phyloP scores from a whole-genome alignment of 2,888 invertebrate species.

The Tribolium freemani region DNA sequence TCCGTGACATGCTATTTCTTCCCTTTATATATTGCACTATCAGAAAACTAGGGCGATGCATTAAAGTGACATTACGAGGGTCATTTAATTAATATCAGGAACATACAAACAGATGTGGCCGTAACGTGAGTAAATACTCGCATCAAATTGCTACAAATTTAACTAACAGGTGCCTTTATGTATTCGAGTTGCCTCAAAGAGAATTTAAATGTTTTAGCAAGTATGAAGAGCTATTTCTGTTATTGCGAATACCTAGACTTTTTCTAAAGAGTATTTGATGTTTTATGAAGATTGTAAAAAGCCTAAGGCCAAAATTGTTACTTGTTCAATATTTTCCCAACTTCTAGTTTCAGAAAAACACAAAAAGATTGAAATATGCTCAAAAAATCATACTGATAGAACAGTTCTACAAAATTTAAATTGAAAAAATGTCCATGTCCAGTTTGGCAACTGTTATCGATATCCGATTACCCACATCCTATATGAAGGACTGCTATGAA shows the following conservation, averaged over 20 bases:
- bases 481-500: neutral
- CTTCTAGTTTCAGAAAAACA: no score
- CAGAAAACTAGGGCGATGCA: neutral
- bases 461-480: neutral
- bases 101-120: neutral
- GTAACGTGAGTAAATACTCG: slow-evolving; percentile 6
- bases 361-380: no score
- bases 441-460: neutral
- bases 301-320: no score
- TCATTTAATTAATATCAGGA: slow-evolving; percentile 3
- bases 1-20: neutral
- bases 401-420: no score
- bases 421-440: neutral
- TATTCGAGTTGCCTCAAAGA: neutral
- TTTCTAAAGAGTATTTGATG: no score
- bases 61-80: neutral
- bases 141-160: slow-evolving; percentile 1
- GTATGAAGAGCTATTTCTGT: no score
- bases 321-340: no score
- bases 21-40: slow-evolving; percentile 1
- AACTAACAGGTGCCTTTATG: neutral
- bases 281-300: no score
- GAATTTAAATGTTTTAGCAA: neutral
- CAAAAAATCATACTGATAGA: no score
- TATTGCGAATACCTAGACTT: no score